Percentiles rank a stretch among this genome's conserved stretches.
These are phyloP conservation scores for Hybognathus amarus DNA, from an alignment of 2,797 vertebrate species.

Conservation along the genomic window DNA sequence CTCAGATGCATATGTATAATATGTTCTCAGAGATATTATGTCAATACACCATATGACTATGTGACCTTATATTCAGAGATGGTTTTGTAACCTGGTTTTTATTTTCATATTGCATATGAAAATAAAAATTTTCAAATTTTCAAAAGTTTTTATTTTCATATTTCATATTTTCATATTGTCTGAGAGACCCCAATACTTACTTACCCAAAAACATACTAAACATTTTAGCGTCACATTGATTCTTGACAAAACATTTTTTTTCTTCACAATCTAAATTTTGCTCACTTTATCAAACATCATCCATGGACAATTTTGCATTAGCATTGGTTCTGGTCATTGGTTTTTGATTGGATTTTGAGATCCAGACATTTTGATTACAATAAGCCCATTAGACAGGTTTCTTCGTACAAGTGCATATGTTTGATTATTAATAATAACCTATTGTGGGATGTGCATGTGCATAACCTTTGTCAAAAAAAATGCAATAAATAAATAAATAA, in stretches of 20 bases:
- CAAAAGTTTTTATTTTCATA: neutral
- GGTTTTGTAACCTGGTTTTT: neutral
- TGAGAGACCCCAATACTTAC: neutral
- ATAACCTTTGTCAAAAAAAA: too few relatives aligned
- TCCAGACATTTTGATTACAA: too few relatives aligned
- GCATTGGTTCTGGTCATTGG: too few relatives aligned
- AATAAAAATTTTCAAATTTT: too few relatives aligned
- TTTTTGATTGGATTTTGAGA: neutral
- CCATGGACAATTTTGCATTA: neutral
- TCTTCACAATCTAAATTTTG: neutral
- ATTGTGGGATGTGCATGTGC: too few relatives aligned
- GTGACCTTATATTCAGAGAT: slow-evolving; percentile 6
- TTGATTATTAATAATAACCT: too few relatives aligned
- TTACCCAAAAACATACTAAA: neutral
- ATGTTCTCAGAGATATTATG: neutral
- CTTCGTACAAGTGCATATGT: too few relatives aligned
- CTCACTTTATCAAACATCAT: neutral
- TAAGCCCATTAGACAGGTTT: too few relatives aligned
- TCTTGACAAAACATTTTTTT: neutral
- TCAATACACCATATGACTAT: slow-evolving; percentile 3
- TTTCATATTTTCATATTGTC: too few relatives aligned
- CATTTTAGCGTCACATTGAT: neutral
- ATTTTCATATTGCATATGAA: neutral
- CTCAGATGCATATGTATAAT: neutral
- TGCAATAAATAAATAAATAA: too few relatives aligned